Base-by-base conservation (phyloP, 2,888 invertebrate species). In the Acanthoscelides obtectus region DNA sequence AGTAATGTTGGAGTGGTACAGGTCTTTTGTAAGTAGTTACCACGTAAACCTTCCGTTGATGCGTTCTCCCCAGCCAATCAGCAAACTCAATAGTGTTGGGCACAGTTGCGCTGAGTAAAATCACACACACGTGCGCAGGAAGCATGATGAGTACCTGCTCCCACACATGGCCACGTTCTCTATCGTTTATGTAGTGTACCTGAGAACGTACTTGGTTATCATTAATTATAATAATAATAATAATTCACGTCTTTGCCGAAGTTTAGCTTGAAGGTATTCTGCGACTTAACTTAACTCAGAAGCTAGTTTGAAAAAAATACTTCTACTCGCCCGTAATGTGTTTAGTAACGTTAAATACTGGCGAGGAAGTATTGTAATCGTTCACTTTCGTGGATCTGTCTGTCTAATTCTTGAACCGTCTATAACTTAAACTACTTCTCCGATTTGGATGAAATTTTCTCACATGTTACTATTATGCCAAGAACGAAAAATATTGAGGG, bases 41-140 rank as follows among this genome's bases (percentile, higher is more conserved):
- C 0, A 99, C 99, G 82, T 94, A 97, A 71, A 94, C 94, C 83
- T 94, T 96, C 73, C 94, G 90, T 80, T 94, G 92, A 85, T 95
- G 95, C 0, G 93, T 95, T 22, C 76, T 72, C 0, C 96, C 96
- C 27, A 96, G 93, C 96, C 96, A 96, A 83, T 95, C 92, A 0
- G 99, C 99, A 86, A 99, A 96, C 84, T 98, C 95, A 74, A 96
- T 87, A 0, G 97, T 94, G 85, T 99, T 99, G 0, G 99, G 99
- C 22, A 99, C 99, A 0, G 99, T 99, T 0, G 99, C 99, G 83
- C 97, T 98, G 66, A 99, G 87, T 91, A 99, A 93, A 27, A 99
- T 97, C 74, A 99, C 97, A 79, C 93, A 95, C 6, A 99, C 97
- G 84, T 97, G 96, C 5, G 93, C 91, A 0, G 99, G 99, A 70